phyloP scores from a whole-genome alignment of 2,797 vertebrate species.

The Notamacropus eugenii region DNA sequence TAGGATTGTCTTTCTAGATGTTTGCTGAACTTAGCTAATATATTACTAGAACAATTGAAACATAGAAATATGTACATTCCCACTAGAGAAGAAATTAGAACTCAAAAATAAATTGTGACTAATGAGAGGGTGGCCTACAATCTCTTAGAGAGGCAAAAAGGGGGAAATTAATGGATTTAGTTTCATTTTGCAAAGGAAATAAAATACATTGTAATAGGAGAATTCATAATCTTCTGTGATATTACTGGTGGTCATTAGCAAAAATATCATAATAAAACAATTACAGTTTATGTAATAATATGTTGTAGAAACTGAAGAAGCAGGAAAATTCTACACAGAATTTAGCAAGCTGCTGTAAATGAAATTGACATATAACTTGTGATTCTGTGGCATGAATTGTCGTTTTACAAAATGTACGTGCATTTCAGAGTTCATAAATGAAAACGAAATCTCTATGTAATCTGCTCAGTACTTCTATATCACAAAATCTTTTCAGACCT shows the following conservation, averaged over 20 bases:
- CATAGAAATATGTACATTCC: not conserved
- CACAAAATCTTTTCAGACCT: not conserved
- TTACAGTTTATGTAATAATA: not conserved
- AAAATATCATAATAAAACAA: not conserved
- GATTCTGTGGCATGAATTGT: not conserved
- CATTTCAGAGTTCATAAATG: not conserved
- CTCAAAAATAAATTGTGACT: not conserved
- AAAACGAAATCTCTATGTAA: not conserved
- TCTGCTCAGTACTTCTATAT: not conserved
- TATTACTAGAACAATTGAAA: not conserved
- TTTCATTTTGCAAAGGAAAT: not conserved
- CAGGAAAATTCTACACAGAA: not conserved
- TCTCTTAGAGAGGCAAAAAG: not conserved
- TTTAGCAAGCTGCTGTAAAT: not conserved
- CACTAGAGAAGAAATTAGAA: not conserved
- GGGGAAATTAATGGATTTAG: not conserved
- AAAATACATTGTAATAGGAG: not conserved
- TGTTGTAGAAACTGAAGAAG: not conserved
- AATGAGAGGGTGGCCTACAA: not conserved
- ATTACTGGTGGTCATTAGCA: not conserved
- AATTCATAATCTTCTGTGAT: not conserved
- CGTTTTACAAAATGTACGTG: not conserved
- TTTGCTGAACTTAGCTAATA: not conserved
- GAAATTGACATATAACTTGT: not conserved
- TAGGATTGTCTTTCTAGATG: not conserved